Conservation (phyloP, 2,888 invertebrate genomes). For the Microplitis manilae region DNA sequence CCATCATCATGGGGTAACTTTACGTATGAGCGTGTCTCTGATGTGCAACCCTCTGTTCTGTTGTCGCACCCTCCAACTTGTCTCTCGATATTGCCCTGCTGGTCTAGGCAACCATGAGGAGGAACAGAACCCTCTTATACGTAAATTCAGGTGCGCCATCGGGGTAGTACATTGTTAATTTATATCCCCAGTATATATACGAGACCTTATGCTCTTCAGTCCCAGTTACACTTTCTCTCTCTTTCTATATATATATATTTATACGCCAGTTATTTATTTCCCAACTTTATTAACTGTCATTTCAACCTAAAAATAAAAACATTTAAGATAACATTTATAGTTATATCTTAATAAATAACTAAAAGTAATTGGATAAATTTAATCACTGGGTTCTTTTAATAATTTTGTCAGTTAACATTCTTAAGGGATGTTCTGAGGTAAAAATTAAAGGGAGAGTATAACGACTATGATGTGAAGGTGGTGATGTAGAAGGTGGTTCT, state of each 20-base stretch:
- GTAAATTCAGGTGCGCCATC: conserved; percentile 49
- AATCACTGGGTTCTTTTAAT: not conserved
- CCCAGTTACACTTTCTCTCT: too few relatives aligned
- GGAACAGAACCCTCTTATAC: conserved; percentile 42
- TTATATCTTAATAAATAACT: not conserved
- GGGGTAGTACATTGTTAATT: conserved; percentile 24
- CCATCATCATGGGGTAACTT: conserved; percentile 22
- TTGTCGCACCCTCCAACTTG: conserved; percentile 16
- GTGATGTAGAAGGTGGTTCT: not conserved
- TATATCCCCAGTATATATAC: conserved; percentile 4
- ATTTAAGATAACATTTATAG: not conserved
- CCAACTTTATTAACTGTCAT: not conserved
- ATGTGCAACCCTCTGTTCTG: conserved; percentile 19
- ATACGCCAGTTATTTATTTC: too few relatives aligned
- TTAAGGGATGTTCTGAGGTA: not conserved
- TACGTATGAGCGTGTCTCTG: conserved; percentile 28
- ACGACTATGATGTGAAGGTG: not conserved
- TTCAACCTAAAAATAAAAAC: not conserved
- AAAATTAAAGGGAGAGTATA: not conserved
- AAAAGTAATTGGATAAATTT: not conserved
- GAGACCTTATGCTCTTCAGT: not conserved
- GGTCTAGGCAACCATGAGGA: conserved; percentile 18
- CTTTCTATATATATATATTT: too few relatives aligned
- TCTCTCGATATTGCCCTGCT: conserved; percentile 21
- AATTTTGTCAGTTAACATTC: not conserved